Percentiles rank a stretch among this genome's conserved stretches.
Conservation (phyloP, 2,888 invertebrate genomes). For the Stenichneumon culpator region DNA sequence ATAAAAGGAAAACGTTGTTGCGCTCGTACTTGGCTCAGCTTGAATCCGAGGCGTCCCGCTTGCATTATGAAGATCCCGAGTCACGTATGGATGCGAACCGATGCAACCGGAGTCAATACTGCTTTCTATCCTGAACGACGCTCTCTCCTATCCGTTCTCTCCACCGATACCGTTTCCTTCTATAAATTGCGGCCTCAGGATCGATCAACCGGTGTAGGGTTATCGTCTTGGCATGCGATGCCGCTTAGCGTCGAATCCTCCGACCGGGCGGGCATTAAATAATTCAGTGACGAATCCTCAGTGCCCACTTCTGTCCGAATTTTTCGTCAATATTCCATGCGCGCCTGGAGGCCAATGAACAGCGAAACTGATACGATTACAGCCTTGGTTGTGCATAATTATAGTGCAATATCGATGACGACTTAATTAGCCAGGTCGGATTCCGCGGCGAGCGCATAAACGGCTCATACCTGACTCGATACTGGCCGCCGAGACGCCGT, state of each 20-base stretch:
- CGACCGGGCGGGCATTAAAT: slow-evolving; percentile 49
- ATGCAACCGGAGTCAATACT: slow-evolving; percentile 16
- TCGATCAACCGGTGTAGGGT: slow-evolving; percentile 61
- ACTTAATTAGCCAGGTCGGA: background rate
- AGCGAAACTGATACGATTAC: slow-evolving; percentile 51
- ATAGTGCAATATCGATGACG: slow-evolving; percentile 4
- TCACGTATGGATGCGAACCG: slow-evolving; percentile 54
- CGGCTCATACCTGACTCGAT: slow-evolving; percentile 15
- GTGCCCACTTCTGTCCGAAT: slow-evolving; percentile 43
- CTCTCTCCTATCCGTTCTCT: slow-evolving; percentile 14
- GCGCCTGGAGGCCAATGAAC: slow-evolving; percentile 34
- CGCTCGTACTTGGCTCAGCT: slow-evolving; percentile 13
- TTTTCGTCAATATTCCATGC: slow-evolving; percentile 61
- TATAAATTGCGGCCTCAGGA: slow-evolving; percentile 51
- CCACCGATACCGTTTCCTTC: slow-evolving; percentile 33
- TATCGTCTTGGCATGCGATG: slow-evolving; percentile 45
- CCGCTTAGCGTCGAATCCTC: slow-evolving; percentile 11
- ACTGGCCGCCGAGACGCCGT: slow-evolving; percentile 27
- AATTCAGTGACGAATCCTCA: slow-evolving; percentile 64
- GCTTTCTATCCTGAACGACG: slow-evolving; percentile 27
- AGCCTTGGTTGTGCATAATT: background rate
- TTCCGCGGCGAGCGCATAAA: too few relatives aligned
- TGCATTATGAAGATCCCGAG: slow-evolving; percentile 60
- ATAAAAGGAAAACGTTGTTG: slow-evolving; percentile 50
- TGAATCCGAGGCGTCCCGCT: slow-evolving; percentile 18